Conservation (phyloP, 2,888 invertebrate species). For the Odontocerum albicorne region DNA sequence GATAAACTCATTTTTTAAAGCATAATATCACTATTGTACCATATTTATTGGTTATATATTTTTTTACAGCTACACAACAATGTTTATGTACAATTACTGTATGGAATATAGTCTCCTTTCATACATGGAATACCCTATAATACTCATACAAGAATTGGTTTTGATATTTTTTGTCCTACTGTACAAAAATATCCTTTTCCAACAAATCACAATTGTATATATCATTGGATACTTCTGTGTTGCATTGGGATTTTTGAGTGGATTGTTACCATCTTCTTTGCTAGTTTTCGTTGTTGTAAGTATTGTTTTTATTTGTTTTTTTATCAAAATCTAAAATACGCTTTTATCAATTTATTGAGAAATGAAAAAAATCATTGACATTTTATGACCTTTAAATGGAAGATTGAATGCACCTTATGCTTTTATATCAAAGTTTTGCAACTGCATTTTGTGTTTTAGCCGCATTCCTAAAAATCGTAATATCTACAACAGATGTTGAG, state of each 20-base stretch:
- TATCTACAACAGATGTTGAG: no score
- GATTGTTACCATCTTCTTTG: constrained; percentile 50
- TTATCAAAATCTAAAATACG: no score
- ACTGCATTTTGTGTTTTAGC: no score
- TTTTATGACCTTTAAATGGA: no score
- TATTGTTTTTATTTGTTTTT: constrained; percentile 36
- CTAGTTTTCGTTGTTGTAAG: constrained; percentile 68
- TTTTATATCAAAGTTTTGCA: no score
- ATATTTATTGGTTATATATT: no score
- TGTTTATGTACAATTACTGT: constrained; percentile 77
- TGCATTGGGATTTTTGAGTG: constrained; percentile 41
- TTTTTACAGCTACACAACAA: constrained; percentile 73
- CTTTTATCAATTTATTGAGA: no score
- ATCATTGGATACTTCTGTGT: constrained; percentile 45
- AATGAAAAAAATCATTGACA: no score
- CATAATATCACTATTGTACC: no score
- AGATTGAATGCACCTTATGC: no score
- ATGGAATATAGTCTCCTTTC: constrained; percentile 74
- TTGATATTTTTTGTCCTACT: constrained; percentile 71
- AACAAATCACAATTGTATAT: constrained; percentile 42
- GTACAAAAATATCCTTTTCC: constrained; percentile 62
- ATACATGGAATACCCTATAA: constrained; percentile 83
- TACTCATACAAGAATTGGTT: constrained; percentile 73
- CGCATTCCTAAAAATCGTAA: no score
- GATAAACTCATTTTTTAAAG: no score